A percentile compares a stretch with the other conserved stretches of the same genome.
Evolutionary conservation across 2,888 invertebrate genomes (phyloP).

Genomic region (Tinea pellionella): DNA sequence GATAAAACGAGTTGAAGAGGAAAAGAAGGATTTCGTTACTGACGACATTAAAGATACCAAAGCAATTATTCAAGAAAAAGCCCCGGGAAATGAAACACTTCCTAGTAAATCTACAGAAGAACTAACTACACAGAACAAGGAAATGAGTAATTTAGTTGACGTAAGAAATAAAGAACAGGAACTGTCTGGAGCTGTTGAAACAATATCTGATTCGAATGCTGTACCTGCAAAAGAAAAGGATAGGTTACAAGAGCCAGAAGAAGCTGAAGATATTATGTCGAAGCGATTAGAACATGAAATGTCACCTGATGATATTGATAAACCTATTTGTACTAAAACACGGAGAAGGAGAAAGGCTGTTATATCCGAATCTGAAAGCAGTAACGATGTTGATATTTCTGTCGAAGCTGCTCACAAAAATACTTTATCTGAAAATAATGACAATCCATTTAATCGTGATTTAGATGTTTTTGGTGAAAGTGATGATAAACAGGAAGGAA

Average conservation of each 20-base stretch:
- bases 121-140: neutral
- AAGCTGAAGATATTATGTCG: too few species aligned
- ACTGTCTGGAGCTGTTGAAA: too few species aligned
- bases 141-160: too few species aligned
- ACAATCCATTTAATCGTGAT: conserved; percentile 33
- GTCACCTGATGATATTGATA: neutral
- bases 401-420: neutral
- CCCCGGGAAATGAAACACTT: neutral
- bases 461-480: conserved; percentile 44
- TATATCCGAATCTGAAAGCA: neutral
- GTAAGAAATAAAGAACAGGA: too few species aligned
- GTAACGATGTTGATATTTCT: neutral
- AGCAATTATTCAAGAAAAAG: conserved; percentile 16
- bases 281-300: too few species aligned
- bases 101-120: neutral
- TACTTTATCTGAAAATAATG: neutral
- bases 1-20: conserved; percentile 41
- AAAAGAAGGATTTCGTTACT: conserved; percentile 13
- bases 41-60: conserved; percentile 15
- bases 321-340: neutral
- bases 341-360: neutral
- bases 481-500: neutral
- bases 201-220: too few species aligned
- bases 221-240: too few species aligned
- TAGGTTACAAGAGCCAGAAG: too few species aligned